Evolutionary conservation across 2,113 vertebrate species (phyloP), one percentile per base, ranked within the genome.

Genomic region (Parotia lawesii): DNA sequence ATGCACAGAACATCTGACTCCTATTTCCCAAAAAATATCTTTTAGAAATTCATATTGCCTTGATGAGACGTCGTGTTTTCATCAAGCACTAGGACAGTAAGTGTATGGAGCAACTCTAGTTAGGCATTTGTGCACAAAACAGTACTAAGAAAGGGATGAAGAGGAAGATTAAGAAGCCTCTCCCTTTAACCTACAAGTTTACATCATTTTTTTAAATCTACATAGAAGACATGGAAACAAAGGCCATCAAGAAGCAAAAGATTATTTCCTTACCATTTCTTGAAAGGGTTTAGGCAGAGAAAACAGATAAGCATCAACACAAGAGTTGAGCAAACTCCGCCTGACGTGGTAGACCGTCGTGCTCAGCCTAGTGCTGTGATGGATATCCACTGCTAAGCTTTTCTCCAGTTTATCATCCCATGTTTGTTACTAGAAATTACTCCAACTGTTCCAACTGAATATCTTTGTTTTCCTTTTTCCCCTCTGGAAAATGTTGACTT

Each of bases 401-500:
- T n/a, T 89, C 54, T 74, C 57, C 35, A 38, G 17, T 84, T 78
- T 60, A 53, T 77, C 31, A 15, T 64, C 72, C 64, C 56, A n/a
- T 3, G 0, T 73, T 50, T 64, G 24, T 75, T 87, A 69, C 65
- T 89, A 65, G 73, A 75, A 94, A 89, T 53, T 13, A 78, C 74
- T 50, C 5, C 44, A 72, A 57, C 45, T 64, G n/a, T 78, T 92
- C 69, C 73, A 86, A 17, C 23, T 71, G 33, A 78, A 86, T 81
- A 48, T 78, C 87, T 92, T 94, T 73, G 60, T 35, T 87, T 94
- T 91, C 44, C 61, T 71, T 91, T 89, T 91, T 94, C 77, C 86
- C 73, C 73, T 81, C 62, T 86, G 80, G 86, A 94, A 95, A 96
- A 94, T 87, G 69, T 33, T 84, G 84, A 84, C 79, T 89, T 87